Conservation (phyloP, 1,140 invertebrate species). For the Drosophila ogumai region DNA sequence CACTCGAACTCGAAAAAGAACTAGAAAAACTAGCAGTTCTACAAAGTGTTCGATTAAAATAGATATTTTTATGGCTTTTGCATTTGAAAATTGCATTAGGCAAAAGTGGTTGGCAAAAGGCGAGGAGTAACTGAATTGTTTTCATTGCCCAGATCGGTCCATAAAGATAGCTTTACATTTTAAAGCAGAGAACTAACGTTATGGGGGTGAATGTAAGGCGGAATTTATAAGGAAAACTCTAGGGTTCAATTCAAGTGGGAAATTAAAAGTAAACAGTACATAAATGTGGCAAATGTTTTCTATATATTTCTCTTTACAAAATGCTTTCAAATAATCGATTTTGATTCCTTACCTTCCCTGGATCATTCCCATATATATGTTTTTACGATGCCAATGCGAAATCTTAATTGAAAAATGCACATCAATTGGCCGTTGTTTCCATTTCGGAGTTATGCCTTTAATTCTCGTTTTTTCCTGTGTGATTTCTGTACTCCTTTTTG, state of each 20-base stretch:
- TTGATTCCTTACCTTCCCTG: neutral
- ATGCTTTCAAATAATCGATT: neutral
- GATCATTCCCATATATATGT: neutral
- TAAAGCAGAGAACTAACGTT: neutral
- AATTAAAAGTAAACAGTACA: slow-evolving; percentile 9
- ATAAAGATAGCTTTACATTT: slow-evolving; percentile 21
- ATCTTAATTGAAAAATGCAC: slow-evolving; percentile 47
- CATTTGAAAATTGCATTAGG: slow-evolving; percentile 59
- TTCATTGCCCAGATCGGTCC: slow-evolving; percentile 26
- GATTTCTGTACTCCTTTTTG: neutral
- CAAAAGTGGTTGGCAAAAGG: slow-evolving; percentile 21
- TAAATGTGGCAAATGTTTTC: neutral
- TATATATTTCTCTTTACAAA: neutral
- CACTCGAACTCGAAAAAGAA: neutral
- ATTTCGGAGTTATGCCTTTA: slow-evolving; percentile 11
- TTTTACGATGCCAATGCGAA: slow-evolving; percentile 7
- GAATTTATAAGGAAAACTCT: neutral
- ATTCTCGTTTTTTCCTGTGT: neutral
- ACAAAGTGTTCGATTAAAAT: slow-evolving; percentile 64
- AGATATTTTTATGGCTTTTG: slow-evolving; percentile 64
- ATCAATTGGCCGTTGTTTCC: slow-evolving; percentile 33
- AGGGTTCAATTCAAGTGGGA: neutral
- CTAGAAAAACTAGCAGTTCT: slow-evolving; percentile 20
- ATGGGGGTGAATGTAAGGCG: neutral
- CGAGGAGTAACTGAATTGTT: slow-evolving; percentile 13